Evolutionary conservation across 2,113 vertebrate species (phyloP), one percentile per base, ranked within the genome.

Genomic region (Halichoerus grypus): DNA sequence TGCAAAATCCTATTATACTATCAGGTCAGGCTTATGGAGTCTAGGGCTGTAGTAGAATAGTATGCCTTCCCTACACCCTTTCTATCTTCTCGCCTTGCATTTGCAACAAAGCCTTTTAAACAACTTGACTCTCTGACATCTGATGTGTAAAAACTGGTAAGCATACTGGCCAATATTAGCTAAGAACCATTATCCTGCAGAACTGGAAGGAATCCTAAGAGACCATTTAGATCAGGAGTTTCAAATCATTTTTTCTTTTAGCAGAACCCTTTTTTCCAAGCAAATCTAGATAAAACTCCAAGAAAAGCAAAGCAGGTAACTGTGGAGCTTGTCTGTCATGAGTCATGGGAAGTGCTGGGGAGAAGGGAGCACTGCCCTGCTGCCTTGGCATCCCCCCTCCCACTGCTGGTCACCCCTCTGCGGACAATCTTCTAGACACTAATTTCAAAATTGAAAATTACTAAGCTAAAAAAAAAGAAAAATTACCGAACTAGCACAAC

Each of bases 31-130:
- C 21, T 92, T 77, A 79, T 4, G 18, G 31, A 85, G 12, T 76
- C n/a, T 53, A 86, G 55, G 49, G 36, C 55, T 26, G 3, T 14
- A 53, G 33, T 7, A 42, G 39, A 86, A 90, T 0, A 59, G 26
- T 63, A 65, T 49, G 55, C 46, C 31, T 51, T 77, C 67, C 39
- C 31, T 53, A 87, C 10, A 61, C 14, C 83, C 72, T 72, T 97
- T 61, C 5, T 31, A 85, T 14, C 28, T 65, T 96, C 42, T 88
- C 77, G 76, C 6, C 33, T 74, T 88, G 7, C 36, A 91, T 67
- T 91, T 95, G 36, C 91, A 94, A 79, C 39, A 42, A 95, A 93
- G 86, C 71, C 42, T 94, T 94, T 90, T 63, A 96, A 94, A 93
- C 26, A 85, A 65, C 65, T 18, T 80, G 69, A 71, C 53, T 13